Base-by-base conservation (phyloP, 1,140 invertebrate species). In the Dinoponera quadriceps region DNA sequence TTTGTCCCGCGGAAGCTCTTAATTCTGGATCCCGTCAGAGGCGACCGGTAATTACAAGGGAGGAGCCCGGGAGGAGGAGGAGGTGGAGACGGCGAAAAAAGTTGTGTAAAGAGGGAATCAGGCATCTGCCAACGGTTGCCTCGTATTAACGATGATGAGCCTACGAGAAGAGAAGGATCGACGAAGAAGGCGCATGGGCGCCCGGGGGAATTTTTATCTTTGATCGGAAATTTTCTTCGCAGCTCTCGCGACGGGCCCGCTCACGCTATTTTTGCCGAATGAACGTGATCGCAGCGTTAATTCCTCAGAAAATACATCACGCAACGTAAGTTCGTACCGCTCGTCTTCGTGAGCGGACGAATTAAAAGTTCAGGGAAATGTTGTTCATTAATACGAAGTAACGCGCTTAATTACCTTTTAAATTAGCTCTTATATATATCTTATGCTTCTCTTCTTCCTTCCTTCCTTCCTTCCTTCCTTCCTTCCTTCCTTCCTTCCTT, bases 71-170 rank as follows among this genome's bases (percentile, higher is more conserved):
- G n/a, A n/a, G n/a, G n/a, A 9, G 9, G 38, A n/a, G 48, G 22
- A 55, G 77, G 16, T 60, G 54, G 75, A 82, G 51, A 68, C 29
- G 71, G 54, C 18, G 29, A 29, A 83, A 74, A 82, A 59, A 66
- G 44, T 66, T 63, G 82, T 51, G 74, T 66, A 82, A 81, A 69
- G 75, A 80, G 83, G 77, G 55, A 81, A 74, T 74, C 63, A 68
- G 73, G 33, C 66, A 86, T 83, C 83, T 75, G 68, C 84, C 83
- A 77, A 80, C 63, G 86, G 73, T 84, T 75, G 75, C 66, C 62
- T 82, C 74, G 74, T 66, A 81, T 88, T 88, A 86, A 90, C 25
- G 82, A 88, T 82, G 89, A 88, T 83, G 88, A 89, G 60, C 74
- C 86, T 66, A 74, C 38, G 16, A 44, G n/a, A 68, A 65, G 22